Evolutionary conservation across 2,797 vertebrate species (phyloP).

Genomic region (Enteromius argenteus): DNA sequence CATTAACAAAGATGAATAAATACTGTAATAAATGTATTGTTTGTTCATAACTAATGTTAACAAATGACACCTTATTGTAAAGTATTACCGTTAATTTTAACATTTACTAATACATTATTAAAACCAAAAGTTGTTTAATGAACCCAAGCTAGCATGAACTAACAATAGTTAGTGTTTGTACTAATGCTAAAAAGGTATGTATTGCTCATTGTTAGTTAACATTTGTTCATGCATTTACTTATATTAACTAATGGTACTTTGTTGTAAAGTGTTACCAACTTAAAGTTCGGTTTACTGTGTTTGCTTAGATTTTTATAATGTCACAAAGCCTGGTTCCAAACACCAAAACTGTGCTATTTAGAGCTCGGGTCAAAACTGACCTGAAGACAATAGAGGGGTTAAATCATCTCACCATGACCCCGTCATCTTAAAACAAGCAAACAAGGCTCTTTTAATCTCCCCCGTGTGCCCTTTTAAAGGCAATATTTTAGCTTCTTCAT

Average conservation of each 20-base stretch:
- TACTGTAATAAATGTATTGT: no score
- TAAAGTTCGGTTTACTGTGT: neutral
- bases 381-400: slow-evolving; percentile 23
- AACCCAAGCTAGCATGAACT: neutral
- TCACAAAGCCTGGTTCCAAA: neutral
- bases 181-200: neutral
- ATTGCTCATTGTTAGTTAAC: neutral
- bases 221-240: neutral
- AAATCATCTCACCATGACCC: slow-evolving; percentile 55
- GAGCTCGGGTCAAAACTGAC: neutral
- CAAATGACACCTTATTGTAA: no score
- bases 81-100: neutral
- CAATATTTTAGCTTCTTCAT: slow-evolving; percentile 52
- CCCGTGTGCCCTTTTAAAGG: slow-evolving; percentile 49
- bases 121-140: neutral
- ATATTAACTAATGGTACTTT: neutral
- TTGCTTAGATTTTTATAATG: neutral
- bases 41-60: no score
- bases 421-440: slow-evolving; percentile 38
- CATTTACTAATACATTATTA: neutral
- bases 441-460: slow-evolving; percentile 52
- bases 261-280: neutral
- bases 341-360: neutral
- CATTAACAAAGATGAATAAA: no score
- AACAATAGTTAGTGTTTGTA: neutral